Conservation (phyloP, 2,888 invertebrate species). For the Drosophila ustulata region DNA sequence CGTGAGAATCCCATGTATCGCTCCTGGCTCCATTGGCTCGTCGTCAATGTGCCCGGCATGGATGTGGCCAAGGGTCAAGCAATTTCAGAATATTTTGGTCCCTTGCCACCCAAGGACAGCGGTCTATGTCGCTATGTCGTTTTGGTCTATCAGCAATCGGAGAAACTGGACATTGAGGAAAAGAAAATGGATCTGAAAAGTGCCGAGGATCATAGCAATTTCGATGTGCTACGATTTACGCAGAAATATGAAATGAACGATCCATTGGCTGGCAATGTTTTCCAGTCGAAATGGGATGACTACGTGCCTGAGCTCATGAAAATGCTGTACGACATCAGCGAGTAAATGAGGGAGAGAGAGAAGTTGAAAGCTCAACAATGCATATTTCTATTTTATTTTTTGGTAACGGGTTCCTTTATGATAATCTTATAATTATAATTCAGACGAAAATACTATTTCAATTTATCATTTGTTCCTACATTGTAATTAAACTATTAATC, state of each 20-base stretch:
- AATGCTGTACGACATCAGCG: conserved; percentile 55
- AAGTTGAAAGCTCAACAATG: not conserved
- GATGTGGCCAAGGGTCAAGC: conserved; percentile 90
- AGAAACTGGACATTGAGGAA: conserved; percentile 87
- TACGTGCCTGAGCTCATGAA: conserved; percentile 83
- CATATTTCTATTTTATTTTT: conserved; percentile 5
- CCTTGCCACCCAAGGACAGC: conserved; percentile 91
- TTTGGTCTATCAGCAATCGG: conserved; percentile 89
- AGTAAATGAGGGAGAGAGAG: conserved; percentile 21
- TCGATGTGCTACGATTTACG: conserved; percentile 82
- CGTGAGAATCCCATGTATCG: conserved; percentile 91
- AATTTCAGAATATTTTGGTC: conserved; percentile 91
- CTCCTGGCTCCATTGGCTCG: conserved; percentile 97
- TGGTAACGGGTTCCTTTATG: conserved; percentile 29
- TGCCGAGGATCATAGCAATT: conserved; percentile 85
- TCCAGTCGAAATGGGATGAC: conserved; percentile 91
- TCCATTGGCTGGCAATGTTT: conserved; percentile 92
- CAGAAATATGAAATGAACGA: conserved; percentile 90
- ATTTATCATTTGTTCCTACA: too few relatives aligned
- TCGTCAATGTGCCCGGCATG: conserved; percentile 92
- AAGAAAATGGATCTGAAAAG: conserved; percentile 64
- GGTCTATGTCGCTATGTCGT: conserved; percentile 92
- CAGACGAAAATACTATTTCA: too few relatives aligned
- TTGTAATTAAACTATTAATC: too few relatives aligned
- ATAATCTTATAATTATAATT: not conserved